Evolutionary conservation across 2,797 vertebrate genomes (phyloP), one percentile per base, ranked within the genome.

Genomic region (Florisuga fusca): DNA sequence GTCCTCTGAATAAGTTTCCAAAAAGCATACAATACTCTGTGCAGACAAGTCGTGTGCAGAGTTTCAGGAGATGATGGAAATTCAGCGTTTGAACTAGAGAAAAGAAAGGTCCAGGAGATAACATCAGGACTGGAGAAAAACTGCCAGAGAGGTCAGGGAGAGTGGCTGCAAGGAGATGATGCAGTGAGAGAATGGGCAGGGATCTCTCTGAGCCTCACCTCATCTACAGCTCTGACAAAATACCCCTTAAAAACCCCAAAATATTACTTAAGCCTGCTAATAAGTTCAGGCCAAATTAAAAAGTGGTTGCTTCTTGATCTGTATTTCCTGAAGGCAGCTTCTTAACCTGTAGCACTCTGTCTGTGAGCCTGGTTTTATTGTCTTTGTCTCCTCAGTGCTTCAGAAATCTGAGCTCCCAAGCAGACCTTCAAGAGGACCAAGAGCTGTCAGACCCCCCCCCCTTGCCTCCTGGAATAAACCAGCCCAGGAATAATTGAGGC

Each of bases 371-470:
- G 81, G 66, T 75, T 72, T 80, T 15, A 63, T 54, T 78, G 85
- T 72, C 72, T 79, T 75, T 78, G 48, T 73, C 34, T 55, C 31
- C 23, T 92, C 38, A 7, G 4, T 66, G 67, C 71, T 73, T 76
- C 1, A 1, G 94, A 81, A 78, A 71, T 27, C 36, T 4, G 54
- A 89, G 51, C 34, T 67, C 63, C 27, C 17, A 15, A 83, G 87
- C 77, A 81, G 58, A 54, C 38, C 50, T 86, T 81, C 85, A 78
- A 61, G 71, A 87, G 43, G 71, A 92, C 91, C 72, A 73, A 53
- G 22, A 74, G 87, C 87, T 92, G 92, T 68, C 90, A 95, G 51
- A 23, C n/a, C 69, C 66, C n/a, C 69, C 66, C 25, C 79, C 75
- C 57, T 64, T 84, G 74, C 51, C 76, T 89, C 41, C 69, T 57